These are phyloP conservation scores for Campaea margaritaria DNA, from an alignment of 2,888 invertebrate species.

Conservation along the genomic window DNA sequence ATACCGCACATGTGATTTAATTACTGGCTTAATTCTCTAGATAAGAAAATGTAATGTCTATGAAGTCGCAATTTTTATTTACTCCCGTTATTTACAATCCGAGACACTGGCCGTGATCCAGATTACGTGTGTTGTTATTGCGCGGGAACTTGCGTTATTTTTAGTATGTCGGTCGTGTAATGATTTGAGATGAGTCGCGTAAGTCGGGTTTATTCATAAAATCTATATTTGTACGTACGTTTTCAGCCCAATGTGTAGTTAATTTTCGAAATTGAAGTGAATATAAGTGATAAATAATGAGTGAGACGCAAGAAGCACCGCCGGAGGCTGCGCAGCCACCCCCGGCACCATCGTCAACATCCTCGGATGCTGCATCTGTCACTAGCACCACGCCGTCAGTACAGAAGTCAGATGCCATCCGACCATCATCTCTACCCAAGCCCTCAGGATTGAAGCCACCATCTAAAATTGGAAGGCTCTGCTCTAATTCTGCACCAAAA, in stretches of 20 bases:
- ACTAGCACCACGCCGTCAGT: conserved; percentile 65
- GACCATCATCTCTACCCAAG: conserved; percentile 78
- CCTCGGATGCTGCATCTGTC: conserved; percentile 67
- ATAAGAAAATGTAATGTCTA: neutral
- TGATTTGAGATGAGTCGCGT: conserved; percentile 64
- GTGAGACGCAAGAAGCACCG: conserved; percentile 66
- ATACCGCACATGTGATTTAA: conserved; percentile 32
- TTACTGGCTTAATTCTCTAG: conserved; percentile 16
- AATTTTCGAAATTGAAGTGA: conserved; percentile 57
- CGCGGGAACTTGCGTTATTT: conserved; percentile 83
- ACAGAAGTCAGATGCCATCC: conserved; percentile 57
- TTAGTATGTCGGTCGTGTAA: conserved; percentile 73
- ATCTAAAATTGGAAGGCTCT: conserved; percentile 88
- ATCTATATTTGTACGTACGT: conserved; percentile 48
- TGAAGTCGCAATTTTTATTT: conserved; percentile 44
- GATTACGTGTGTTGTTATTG: conserved; percentile 78
- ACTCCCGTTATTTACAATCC: conserved; percentile 68
- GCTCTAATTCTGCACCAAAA: conserved; percentile 87
- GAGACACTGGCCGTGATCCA: conserved; percentile 82
- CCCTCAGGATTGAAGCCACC: conserved; percentile 87
- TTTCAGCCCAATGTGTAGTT: conserved; percentile 55
- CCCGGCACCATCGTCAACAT: conserved; percentile 63
- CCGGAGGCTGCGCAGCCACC: conserved; percentile 55
- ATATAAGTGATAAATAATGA: conserved; percentile 61
- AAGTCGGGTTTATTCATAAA: conserved; percentile 37